Evolutionary conservation across 2,113 vertebrate species (phyloP).

Genomic region (Microtus montanus): DNA sequence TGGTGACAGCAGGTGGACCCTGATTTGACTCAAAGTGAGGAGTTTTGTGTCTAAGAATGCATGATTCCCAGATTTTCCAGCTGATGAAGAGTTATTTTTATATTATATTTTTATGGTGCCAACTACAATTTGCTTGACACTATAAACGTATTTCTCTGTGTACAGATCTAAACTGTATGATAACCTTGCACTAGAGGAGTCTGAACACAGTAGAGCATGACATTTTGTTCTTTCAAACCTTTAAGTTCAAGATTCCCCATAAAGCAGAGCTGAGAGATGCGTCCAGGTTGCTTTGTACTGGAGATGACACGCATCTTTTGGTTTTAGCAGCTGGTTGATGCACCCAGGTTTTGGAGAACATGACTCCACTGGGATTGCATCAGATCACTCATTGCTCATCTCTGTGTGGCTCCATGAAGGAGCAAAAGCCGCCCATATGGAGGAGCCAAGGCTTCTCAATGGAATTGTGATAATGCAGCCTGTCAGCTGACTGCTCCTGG

Average conservation of each 20-base stretch:
- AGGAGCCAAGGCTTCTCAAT: neutral
- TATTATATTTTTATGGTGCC: neutral
- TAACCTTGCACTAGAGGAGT: accelerated
- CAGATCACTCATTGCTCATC: neutral
- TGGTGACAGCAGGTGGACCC: accelerated
- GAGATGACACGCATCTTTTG: accelerated
- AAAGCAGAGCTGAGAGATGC: accelerated
- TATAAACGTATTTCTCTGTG: neutral
- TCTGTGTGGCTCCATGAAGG: neutral
- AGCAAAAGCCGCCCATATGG: neutral
- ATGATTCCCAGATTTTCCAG: neutral
- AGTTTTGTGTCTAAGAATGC: neutral
- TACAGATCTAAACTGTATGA: accelerated
- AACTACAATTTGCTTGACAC: accelerated
- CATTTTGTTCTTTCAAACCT: accelerated
- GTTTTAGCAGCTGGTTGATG: neutral
- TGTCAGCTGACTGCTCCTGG: neutral
- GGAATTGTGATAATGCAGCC: accelerated
- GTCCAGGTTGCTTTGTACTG: accelerated
- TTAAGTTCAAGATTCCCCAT: neutral
- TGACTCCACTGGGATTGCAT: neutral
- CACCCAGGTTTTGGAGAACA: neutral
- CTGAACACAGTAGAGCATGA: accelerated
- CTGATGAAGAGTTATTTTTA: accelerated
- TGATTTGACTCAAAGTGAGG: neutral